Conservation (phyloP, 2,113 vertebrate species). For the Ifrita kowaldi region DNA sequence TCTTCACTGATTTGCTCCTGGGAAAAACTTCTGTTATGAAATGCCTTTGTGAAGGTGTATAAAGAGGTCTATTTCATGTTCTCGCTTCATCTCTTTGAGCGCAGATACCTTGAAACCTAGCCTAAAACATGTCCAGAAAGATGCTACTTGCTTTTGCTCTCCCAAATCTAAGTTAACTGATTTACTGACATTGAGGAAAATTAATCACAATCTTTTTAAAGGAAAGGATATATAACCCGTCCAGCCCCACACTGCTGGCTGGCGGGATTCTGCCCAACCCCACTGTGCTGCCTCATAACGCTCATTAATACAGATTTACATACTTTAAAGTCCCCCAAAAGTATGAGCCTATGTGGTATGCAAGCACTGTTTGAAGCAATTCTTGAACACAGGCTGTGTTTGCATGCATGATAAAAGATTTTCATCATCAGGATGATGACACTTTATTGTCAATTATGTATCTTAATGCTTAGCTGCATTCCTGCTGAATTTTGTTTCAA, state of each 20-base stretch:
- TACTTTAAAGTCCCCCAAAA: neutral
- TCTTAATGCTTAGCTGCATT: slow-evolving; percentile 8
- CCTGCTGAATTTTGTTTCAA: slow-evolving; percentile 34
- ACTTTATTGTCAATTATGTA: slow-evolving; percentile 29
- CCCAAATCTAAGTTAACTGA: neutral
- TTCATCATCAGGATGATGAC: neutral
- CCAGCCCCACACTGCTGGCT: neutral
- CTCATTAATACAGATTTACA: fast-evolving
- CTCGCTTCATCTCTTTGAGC: neutral
- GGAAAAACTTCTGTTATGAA: neutral
- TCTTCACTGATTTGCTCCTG: neutral
- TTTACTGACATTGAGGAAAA: neutral
- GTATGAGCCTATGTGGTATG: neutral
- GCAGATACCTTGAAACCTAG: neutral
- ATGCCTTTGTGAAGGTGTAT: neutral
- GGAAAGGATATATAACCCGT: neutral
- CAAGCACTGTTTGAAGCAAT: neutral
- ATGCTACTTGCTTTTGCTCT: neutral
- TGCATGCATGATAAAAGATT: neutral
- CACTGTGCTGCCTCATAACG: neutral
- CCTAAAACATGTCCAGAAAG: neutral
- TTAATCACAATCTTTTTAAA: neutral
- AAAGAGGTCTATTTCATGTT: neutral
- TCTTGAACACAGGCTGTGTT: neutral
- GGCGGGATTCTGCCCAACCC: neutral